Base-by-base conservation (phyloP, 2,888 invertebrate genomes). In the Parnassius glacialis region DNA sequence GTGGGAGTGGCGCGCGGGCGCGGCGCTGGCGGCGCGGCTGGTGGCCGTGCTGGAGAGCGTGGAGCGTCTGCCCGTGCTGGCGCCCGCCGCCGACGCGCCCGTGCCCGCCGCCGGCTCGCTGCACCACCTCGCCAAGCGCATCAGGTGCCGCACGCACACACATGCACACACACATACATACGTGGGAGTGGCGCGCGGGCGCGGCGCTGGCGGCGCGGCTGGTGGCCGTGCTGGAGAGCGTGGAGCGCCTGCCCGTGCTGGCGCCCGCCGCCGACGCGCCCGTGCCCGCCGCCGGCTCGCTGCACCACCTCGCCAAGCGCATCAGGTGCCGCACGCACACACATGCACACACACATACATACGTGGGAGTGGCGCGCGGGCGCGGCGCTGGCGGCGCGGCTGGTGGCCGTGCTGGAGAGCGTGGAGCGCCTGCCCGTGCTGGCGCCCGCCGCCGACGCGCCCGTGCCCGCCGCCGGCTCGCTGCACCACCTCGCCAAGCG, bases 341-440 rank as follows among this genome's bases (percentile, higher is more conserved):
- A 5, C 34, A 34, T 7, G 3, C 34, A 34, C 34, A 34, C 34
- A n/a, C n/a, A n/a, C n/a, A n/a, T n/a, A n/a, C n/a, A n/a, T n/a
- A n/a, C 69, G 25, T 57, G 65, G 13, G 70, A 69, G 60, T 67
- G 61, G 10, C 80, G 81, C 20, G 80, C 83, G 63, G 92, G 92
- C 61, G 85, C 84, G 11, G 89, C 85, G 67, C 83, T 99, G 73
- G 97, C 98, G 42, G 94, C 96, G 74, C 98, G 99, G 79, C 93
- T 99, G 68, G 97, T 99, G 52, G 95, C 96, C 34, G 98, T 99
- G 53, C 90, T 99, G 72, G 99, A 99, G 90, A 97, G 97, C 70
- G 97, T 97, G 64, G 99, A 99, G 91, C 98, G 98, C 79, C 92
- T 99, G 76, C 98, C 98, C 1, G 96, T 99, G 69, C 96, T 95